Evolutionary conservation across 2,888 invertebrate species (phyloP), one percentile per base, ranked within the genome.

Genomic region (Shargacucullia verbasci): DNA sequence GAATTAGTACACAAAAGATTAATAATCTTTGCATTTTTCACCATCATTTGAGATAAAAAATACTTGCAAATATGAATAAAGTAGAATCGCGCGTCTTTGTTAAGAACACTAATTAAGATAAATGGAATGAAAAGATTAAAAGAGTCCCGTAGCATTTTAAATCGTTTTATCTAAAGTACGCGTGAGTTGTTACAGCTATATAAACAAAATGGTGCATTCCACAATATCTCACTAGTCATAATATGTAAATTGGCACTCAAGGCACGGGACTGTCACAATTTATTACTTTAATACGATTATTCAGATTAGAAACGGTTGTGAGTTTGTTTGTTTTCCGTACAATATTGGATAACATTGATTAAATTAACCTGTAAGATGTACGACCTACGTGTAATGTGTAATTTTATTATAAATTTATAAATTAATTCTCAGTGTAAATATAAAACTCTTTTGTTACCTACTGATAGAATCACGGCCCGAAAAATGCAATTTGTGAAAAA

Each of bases 121-220:
- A 75, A 64, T 58, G 50, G 49, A 46, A 57, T 35, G 47, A 56
- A 62, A 65, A 45, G 50, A 64, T 72, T 49, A 58, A 55, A 59
- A n/a, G 48, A 50, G 43, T 50, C 11, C 7, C 11, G 27, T 29
- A 53, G 37, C 41, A 2, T 38, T 66, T 39, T 47, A 54, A 43
- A 50, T 15, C 20, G 37, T 9, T 70, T 44, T 66, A 47, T 52
- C 47, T 45, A 45, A 58, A 41, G 25, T 39, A 9, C 15, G 20
- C 15, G 10, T 33, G 27, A 59, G 41, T 39, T 41, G 49, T 41
- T 47, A 65, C 12, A 44, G 25, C 38, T 57, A 44, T 20, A 56
- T 57, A 44, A n/a, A n/a, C n/a, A 45, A 52, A 54, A 48, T 15
- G 44, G 29, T 47, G 11, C 40, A 57, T 61, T 48, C 68, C 53